Base-by-base conservation (phyloP, 2,797 vertebrate genomes). In the Linurgus olivaceus region DNA sequence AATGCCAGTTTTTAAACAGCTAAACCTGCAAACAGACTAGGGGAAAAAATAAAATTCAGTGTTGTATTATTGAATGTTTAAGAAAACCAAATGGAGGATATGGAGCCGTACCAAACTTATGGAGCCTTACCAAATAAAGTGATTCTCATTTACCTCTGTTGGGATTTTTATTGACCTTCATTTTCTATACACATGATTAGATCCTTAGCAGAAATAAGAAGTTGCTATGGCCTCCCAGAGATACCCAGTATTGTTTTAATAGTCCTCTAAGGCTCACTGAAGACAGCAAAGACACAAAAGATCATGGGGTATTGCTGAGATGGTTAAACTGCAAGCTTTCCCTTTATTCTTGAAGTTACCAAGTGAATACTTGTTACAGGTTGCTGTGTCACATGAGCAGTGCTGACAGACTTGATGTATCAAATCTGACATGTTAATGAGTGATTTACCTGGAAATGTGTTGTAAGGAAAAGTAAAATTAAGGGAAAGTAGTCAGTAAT, bases 251-350 rank as follows among this genome's bases (percentile, higher is more conserved):
- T 52, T 47, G 18, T 73, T 52, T 75, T 44, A 31, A 15, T 33
- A 28, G 52, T 79, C 42, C 59, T 82, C 6, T 48, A 26, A 57
- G 31, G 25, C 17, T 90, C 52, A 21, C 18, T 58, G 47, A 28
- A 58, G 25, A 25, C 12, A 52, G 10, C 14, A 77, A 74, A 89
- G 33, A 14, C 31, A 63, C 31, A n/a, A 55, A 84, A 26, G 18
- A 2, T 21, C 3, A 6, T 0, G 0, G 14, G 10, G 2, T 42
- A 1, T 65, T n/a, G 17, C 33, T 80, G 55, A 77, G 12, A 42
- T 42, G 11, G 24, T 74, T 75, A 21, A 75, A 57, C 9, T 52
- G 59, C 17, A 85, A 18, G 7, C 38, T 72, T 51, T 28, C 45
- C 14, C 10, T 45, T 72, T 75, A 6, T 52, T 48, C 13, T 50